Evolutionary conservation across 2,113 vertebrate species (phyloP).

Genomic region (Mustela nigripes): DNA sequence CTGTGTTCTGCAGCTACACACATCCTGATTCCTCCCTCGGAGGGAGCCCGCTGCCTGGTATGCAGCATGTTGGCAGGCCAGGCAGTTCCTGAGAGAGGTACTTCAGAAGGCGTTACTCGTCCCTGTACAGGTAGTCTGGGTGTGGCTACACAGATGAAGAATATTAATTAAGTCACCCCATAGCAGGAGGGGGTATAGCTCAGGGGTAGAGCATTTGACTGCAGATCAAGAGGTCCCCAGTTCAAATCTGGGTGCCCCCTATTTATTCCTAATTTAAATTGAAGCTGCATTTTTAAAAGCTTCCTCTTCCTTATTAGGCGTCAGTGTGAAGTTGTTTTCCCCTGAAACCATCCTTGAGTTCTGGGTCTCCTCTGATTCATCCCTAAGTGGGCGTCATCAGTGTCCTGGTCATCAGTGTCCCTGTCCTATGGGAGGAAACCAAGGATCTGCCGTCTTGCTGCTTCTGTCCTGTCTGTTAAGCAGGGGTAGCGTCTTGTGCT

Average conservation of each 20-base stretch:
- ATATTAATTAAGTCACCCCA: neutral
- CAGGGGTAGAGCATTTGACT: conserved; percentile 66
- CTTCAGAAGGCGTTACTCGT: neutral
- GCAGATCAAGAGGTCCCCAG: conserved; percentile 55
- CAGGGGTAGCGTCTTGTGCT: no score
- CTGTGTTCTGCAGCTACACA: neutral
- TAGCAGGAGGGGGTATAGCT: conserved; percentile 31
- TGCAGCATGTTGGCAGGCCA: no score
- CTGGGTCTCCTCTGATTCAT: neutral
- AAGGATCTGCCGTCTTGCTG: neutral
- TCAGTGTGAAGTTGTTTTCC: neutral
- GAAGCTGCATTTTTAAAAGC: neutral
- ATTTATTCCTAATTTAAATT: neutral
- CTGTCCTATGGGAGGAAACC: neutral
- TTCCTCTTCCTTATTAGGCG: neutral
- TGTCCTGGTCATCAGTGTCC: neutral
- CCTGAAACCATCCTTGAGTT: neutral
- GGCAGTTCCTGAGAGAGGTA: no score
- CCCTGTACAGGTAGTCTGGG: neutral
- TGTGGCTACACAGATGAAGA: neutral
- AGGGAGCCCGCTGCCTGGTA: no score
- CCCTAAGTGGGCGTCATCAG: neutral
- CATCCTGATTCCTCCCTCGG: neutral
- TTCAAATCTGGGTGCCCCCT: conserved; percentile 58
- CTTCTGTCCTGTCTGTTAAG: no score